These are phyloP conservation scores for Stegodyphus mimosarum DNA, from an alignment of 1,140 invertebrate species.

Conservation along the genomic window DNA sequence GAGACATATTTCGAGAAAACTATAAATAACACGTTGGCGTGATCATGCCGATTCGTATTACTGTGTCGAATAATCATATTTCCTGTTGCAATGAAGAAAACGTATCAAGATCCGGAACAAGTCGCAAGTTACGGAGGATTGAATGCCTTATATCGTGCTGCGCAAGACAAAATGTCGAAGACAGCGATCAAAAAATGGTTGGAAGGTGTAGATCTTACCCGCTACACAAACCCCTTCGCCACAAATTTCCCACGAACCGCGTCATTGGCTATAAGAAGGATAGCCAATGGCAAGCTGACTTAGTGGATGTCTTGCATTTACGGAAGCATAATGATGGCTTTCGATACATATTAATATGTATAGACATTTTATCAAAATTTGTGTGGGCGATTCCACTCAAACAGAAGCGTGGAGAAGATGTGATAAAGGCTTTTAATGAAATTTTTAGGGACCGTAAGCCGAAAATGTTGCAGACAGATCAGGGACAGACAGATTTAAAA, in stretches of 20 bases:
- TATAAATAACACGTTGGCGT: no score
- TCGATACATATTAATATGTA: constrained; percentile 62
- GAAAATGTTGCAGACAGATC: constrained; percentile 49
- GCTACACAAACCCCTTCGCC: constrained; percentile 59
- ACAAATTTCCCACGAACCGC: constrained; percentile 60
- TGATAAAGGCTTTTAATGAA: constrained; percentile 34
- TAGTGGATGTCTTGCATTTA: constrained; percentile 61
- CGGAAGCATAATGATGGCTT: constrained; percentile 60
- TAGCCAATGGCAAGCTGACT: constrained; percentile 63
- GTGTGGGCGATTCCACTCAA: constrained; percentile 62
- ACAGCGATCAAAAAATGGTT: constrained; percentile 51
- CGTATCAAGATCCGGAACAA: neutral
- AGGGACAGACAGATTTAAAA: constrained; percentile 53
- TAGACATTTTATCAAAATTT: constrained; percentile 63
- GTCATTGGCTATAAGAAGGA: constrained; percentile 52
- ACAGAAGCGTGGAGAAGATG: constrained; percentile 44
- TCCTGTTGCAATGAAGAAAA: neutral
- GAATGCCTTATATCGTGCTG: constrained; percentile 3
- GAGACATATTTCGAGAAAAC: no score
- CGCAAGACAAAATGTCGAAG: neutral
- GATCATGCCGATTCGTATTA: no score
- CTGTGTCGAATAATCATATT: no score
- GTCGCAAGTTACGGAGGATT: neutral
- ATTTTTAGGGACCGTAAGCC: constrained; percentile 45
- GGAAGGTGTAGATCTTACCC: constrained; percentile 61